Base-by-base conservation (phyloP, 2,797 vertebrate species). In the Diplodus puntazzo region DNA sequence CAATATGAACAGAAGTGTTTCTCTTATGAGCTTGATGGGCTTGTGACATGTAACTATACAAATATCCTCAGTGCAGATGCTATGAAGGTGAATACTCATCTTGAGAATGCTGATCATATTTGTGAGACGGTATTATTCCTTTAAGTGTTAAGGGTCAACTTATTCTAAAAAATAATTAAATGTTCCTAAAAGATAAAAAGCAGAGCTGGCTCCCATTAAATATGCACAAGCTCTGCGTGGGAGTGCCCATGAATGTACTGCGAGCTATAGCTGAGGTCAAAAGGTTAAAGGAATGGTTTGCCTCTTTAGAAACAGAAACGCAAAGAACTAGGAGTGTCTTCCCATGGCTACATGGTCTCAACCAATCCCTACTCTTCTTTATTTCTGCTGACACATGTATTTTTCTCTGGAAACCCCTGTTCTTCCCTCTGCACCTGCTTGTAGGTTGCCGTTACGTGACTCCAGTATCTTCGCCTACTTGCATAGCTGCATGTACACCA, bases 11-110 rank as follows among this genome's bases (percentile, higher is more conserved):
- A 45, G 58, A 1, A 25, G 27, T 63, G 48, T 59, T 46, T 72
- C 58, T 74, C 76, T 61, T 30, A 48, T 64, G 20, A 52, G 52
- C 34, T 59, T 58, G 10, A 48, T 64, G 17, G 46, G 52, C 34
- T 59, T 58, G 10, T 76, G 77, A 79, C 53, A 73, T 7, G 12
- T 66, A 53, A 75, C 64, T 70, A 59, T 46, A 53, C 68, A 63
- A 63, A 57, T 12, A 52, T 39, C 62, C 60, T 48, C 34, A 48
- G 13, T 48, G 25, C 61, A 34, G 27, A 52, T 42, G n/a, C 25
- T 76, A 12, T 17, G 18, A 5, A 69, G 68, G 43, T 20, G n/a
- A 64, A 4, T 14, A 10, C 12, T 49, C 21, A 55, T 9, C 4
- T 10, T 30, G 39, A 49, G 57, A 45, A 43, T 30, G 21, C 17